A percentile compares a stretch with the other conserved stretches of the same genome.
phyloP scores from a whole-genome alignment of 2,888 invertebrate species.

The Lamellibrachia satsuma region DNA sequence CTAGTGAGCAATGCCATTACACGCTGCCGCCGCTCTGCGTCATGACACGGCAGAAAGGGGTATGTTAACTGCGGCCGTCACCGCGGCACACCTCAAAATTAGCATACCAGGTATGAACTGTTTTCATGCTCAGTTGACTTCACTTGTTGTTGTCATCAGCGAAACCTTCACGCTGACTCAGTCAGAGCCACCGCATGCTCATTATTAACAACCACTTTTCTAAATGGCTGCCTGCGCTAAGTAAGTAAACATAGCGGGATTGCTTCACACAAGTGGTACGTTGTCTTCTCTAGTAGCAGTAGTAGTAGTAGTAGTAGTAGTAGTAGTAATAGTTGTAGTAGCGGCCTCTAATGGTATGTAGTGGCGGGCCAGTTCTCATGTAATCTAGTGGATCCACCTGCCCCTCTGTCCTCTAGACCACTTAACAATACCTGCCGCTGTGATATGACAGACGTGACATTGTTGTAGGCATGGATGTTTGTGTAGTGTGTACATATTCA shows the following conservation, averaged over 20 bases:
- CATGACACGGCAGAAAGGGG: not conserved
- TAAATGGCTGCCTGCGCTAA: not conserved
- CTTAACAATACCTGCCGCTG: not conserved
- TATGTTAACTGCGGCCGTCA: not conserved
- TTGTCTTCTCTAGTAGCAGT: not conserved
- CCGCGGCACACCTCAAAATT: conserved; percentile 17
- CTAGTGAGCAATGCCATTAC: conserved; percentile 3
- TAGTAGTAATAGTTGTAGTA: no score
- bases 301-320: not conserved
- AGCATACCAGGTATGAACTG: conserved; percentile 17
- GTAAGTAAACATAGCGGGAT: conserved; percentile 6
- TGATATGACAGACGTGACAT: not conserved
- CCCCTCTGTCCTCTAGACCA: not conserved
- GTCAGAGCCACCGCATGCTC: not conserved
- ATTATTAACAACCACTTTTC: conserved; percentile 11
- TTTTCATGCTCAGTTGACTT: conserved; percentile 17
- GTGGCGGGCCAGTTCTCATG: not conserved
- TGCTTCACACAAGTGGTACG: conserved; percentile 4
- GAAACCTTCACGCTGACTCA: conserved; percentile 17
- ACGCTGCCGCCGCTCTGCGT: not conserved
- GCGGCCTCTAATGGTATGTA: not conserved
- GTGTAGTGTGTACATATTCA: not conserved
- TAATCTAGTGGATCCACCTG: not conserved
- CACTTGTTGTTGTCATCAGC: conserved; percentile 17
- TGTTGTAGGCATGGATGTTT: not conserved